Evolutionary conservation across 2,113 vertebrate genomes (phyloP).

Genomic region (Rattus rattus): DNA sequence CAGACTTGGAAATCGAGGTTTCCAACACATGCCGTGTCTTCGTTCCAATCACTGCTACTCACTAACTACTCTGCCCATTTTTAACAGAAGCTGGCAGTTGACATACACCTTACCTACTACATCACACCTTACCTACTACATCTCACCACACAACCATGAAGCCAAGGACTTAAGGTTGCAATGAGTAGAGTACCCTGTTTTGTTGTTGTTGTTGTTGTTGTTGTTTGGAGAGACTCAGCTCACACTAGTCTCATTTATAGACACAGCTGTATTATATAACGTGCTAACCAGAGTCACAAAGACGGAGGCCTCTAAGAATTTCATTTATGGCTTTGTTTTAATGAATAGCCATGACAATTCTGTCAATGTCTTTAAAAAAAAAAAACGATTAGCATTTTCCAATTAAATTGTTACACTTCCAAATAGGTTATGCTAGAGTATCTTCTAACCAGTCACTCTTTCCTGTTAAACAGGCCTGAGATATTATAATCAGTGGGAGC

Average conservation of each 20-base stretch:
- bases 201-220: not conserved
- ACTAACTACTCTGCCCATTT: not conserved
- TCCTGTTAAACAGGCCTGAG: conserved; percentile 58
- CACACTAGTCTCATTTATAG: not conserved
- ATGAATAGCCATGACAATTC: conserved; percentile 39
- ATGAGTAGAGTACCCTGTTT: not conserved
- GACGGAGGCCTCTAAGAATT: not conserved
- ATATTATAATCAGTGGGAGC: conserved; percentile 56
- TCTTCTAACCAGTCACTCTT: conserved; percentile 59
- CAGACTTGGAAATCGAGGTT: not conserved
- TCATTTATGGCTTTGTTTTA: conserved; percentile 34
- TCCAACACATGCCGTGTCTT: not conserved
- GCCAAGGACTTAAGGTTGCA: not conserved
- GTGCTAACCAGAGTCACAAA: not conserved
- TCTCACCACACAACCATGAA: not conserved
- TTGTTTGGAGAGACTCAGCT: not conserved
- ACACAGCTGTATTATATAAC: conserved; percentile 1
- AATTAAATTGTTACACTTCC: conserved; percentile 66
- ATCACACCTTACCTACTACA: not conserved
- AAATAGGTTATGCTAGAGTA: conserved; percentile 29
- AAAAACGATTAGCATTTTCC: conserved; percentile 49
- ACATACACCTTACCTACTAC: not conserved
- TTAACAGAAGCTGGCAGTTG: not conserved
- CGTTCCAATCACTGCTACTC: not conserved
- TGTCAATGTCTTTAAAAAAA: not conserved